Percentiles rank a stretch among this genome's conserved stretches.
phyloP scores from a whole-genome alignment of 2,113 vertebrate genomes.

The Entosphenus tridentatus region DNA sequence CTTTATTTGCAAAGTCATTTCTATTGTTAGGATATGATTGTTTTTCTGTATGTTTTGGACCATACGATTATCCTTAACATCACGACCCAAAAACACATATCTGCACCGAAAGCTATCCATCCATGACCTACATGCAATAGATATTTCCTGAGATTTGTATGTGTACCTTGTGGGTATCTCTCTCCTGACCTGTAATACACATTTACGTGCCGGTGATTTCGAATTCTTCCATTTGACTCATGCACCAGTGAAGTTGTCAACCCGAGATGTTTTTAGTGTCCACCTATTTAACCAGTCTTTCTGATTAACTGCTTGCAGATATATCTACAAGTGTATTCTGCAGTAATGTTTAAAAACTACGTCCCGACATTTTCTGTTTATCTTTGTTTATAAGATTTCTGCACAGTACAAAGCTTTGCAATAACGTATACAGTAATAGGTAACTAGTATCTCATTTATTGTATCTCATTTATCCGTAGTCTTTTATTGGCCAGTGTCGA shows the following conservation, averaged over 20 bases:
- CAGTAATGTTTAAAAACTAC: constrained; percentile 2
- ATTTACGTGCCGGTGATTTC: too few species aligned
- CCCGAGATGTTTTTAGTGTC: not conserved
- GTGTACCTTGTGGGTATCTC: too few species aligned
- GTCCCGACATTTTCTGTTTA: not conserved
- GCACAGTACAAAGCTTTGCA: not conserved
- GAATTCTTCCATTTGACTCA: too few species aligned
- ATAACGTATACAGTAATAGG: not conserved
- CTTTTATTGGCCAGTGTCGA: not conserved
- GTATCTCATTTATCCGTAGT: not conserved
- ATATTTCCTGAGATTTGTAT: too few species aligned
- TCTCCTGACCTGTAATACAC: too few species aligned
- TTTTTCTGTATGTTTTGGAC: not conserved
- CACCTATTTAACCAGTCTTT: constrained; percentile 6
- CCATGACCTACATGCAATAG: too few species aligned
- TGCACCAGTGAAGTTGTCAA: too few species aligned
- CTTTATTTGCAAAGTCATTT: constrained; percentile 1
- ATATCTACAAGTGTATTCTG: not conserved
- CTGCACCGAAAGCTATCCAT: too few species aligned
- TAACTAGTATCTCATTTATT: not conserved
- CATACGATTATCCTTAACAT: too few species aligned
- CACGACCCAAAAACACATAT: too few species aligned
- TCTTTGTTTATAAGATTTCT: not conserved
- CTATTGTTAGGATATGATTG: not conserved
- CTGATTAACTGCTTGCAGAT: constrained; percentile 1